Evolutionary conservation across 2,113 vertebrate genomes (phyloP).

Genomic region (Oenanthe melanoleuca): DNA sequence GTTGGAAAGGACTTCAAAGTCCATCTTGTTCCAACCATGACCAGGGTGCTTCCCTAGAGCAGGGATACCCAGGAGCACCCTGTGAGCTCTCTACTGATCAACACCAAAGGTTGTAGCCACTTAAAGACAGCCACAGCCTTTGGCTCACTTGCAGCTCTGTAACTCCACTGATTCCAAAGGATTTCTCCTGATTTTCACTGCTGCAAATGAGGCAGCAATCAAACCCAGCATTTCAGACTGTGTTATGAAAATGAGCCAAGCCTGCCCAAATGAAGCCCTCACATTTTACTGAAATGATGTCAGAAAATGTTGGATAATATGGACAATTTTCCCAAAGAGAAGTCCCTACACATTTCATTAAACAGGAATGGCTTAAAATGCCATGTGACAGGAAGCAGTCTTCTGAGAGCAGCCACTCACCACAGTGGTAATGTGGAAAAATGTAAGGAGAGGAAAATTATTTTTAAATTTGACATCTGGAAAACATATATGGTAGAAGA

Average conservation of each 20-base stretch:
- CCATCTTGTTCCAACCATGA: not conserved
- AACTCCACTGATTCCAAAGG: not conserved
- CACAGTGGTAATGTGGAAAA: slow-evolving; percentile 35
- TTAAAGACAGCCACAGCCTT: not conserved
- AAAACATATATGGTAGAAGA: slow-evolving; percentile 52
- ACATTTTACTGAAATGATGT: slow-evolving; percentile 3
- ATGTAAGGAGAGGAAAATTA: slow-evolving; percentile 40
- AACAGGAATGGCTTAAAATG: slow-evolving; percentile 4
- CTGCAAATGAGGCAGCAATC: not conserved
- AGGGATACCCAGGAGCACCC: not conserved
- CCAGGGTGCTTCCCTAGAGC: not conserved
- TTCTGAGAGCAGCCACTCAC: slow-evolving; percentile 43
- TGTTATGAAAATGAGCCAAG: not conserved
- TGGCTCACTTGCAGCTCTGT: not conserved
- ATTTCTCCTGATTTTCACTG: not conserved
- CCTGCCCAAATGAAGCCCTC: slow-evolving; percentile 19
- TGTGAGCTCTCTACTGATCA: not conserved
- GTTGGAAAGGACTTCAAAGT: not conserved
- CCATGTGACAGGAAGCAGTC: slow-evolving; percentile 50
- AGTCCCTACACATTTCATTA: slow-evolving; percentile 44
- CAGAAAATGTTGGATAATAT: not conserved
- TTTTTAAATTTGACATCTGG: slow-evolving; percentile 68
- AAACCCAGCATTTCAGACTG: not conserved
- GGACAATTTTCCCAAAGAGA: slow-evolving; percentile 4
- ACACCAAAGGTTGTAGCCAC: not conserved